A percentile compares a stretch with the other conserved stretches of the same genome.
Conservation (phyloP, 2,888 invertebrate species). For the Euplagia quadripunctaria region DNA sequence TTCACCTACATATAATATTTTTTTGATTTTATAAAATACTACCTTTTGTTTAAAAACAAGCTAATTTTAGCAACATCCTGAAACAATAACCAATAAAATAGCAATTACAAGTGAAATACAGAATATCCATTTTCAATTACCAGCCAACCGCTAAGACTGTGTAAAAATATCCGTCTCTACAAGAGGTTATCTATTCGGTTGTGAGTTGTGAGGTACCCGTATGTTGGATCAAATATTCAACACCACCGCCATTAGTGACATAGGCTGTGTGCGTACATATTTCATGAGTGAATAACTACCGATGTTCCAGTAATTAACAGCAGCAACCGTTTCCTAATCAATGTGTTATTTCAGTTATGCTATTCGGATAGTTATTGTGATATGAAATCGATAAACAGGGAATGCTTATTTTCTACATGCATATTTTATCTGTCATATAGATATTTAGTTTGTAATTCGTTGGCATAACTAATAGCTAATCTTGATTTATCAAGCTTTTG, state of each 20-base stretch:
- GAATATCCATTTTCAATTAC: background rate
- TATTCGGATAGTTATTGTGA: background rate
- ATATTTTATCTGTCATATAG: too few relatives aligned
- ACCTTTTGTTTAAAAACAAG: too few relatives aligned
- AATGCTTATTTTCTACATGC: too few relatives aligned
- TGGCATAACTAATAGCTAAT: too few relatives aligned
- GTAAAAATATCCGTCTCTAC: background rate
- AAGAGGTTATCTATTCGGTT: background rate
- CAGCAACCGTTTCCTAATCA: conserved; percentile 28
- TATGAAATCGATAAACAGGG: background rate
- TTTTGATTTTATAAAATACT: too few relatives aligned
- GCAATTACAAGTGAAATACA: background rate
- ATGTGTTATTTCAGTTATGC: conserved; percentile 2
- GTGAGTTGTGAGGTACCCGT: background rate
- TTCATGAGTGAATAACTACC: conserved; percentile 42
- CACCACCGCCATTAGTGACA: conserved; percentile 41
- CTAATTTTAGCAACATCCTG: too few relatives aligned
- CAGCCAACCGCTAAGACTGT: background rate
- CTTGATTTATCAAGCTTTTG: too few relatives aligned
- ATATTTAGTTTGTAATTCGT: too few relatives aligned
- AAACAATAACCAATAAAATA: too few relatives aligned
- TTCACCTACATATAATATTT: too few relatives aligned
- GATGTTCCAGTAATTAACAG: conserved; percentile 38
- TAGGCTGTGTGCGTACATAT: conserved; percentile 36
- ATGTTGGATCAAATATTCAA: conserved; percentile 58